Evolutionary conservation across 2,113 vertebrate genomes (phyloP).

Genomic region (Podocnemis expansa): DNA sequence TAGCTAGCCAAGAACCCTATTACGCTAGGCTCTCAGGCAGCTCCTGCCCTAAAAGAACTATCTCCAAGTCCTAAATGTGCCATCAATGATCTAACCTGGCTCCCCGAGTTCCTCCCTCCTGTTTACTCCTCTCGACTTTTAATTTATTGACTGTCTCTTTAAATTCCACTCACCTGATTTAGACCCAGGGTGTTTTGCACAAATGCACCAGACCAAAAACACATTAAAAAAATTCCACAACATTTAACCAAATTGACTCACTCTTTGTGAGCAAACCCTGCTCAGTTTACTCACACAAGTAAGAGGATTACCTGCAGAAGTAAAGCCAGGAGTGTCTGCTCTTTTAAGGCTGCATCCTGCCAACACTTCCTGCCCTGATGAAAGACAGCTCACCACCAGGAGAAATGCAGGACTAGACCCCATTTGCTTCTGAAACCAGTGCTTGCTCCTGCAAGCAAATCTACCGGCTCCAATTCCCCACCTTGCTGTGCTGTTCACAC

Average conservation of each 20-base stretch:
- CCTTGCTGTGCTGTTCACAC: not conserved
- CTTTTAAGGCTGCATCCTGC: not conserved
- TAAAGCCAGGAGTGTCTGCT: not conserved
- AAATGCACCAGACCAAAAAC: not conserved
- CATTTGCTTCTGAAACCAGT: not conserved
- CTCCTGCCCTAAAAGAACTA: not conserved
- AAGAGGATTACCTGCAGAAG: not conserved
- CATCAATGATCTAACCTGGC: not conserved
- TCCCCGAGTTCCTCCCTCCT: accelerated
- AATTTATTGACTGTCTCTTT: not conserved
- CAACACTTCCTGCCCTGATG: not conserved
- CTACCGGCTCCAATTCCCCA: not conserved
- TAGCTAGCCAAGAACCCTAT: not conserved
- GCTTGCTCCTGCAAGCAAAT: not conserved
- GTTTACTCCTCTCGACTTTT: not conserved
- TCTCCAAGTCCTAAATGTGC: not conserved
- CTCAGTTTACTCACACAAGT: not conserved
- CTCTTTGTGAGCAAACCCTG: conserved; percentile 28
- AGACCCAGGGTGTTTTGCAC: not conserved
- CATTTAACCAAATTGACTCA: conserved; percentile 2
- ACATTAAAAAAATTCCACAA: not conserved
- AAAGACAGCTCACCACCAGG: not conserved
- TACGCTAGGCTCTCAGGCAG: not conserved
- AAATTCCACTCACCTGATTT: not conserved
- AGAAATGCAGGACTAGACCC: not conserved